phyloP scores from a whole-genome alignment of 2,113 vertebrate genomes.

The Halcyon senegalensis region DNA sequence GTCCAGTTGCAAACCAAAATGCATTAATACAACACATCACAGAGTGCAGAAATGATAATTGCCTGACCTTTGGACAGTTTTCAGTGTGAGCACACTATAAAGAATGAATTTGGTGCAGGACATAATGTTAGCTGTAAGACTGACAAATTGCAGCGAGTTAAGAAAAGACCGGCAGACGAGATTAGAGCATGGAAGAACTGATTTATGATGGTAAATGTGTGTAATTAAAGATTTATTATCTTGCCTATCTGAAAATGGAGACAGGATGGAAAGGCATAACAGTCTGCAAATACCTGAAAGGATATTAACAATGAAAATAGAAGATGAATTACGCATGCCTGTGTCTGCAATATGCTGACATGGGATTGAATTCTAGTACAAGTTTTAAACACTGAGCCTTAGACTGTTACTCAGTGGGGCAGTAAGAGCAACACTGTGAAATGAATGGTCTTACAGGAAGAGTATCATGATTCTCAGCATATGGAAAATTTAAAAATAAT shows the following conservation, averaged over 20 bases:
- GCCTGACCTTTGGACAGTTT: neutral
- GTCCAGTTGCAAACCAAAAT: neutral
- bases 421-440: neutral
- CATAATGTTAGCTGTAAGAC: constrained; percentile 22
- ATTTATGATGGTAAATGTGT: constrained; percentile 20
- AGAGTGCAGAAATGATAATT: neutral
- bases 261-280: neutral
- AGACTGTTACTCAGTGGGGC: neutral
- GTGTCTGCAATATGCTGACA: neutral
- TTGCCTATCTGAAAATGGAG: neutral
- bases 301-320: neutral
- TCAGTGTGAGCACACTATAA: neutral
- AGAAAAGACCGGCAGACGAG: constrained; percentile 18
- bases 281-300: neutral
- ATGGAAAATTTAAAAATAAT: neutral
- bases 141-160: constrained; percentile 26
- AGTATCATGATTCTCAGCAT: neutral
- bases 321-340: neutral
- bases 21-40: neutral
- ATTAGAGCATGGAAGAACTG: neutral
- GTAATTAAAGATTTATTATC: constrained; percentile 45
- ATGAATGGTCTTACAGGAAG: neutral
- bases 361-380: neutral
- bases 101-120: neutral
- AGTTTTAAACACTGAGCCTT: neutral